Evolutionary conservation across 2,113 vertebrate genomes (phyloP).

Genomic region (Protobothrops mucrosquamatus): DNA sequence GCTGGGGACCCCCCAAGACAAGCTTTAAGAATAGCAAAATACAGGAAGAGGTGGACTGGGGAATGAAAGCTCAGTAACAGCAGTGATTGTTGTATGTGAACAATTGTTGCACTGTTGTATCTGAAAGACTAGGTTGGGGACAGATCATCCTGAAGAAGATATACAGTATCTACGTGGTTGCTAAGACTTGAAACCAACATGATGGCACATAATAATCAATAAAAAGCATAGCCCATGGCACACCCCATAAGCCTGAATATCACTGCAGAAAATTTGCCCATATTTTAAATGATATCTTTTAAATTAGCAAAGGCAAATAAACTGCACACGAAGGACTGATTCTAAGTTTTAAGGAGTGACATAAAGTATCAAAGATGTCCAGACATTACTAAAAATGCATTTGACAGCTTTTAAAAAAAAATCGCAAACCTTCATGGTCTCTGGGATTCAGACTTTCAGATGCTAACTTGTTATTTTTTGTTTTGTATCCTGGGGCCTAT

Average conservation of each 20-base stretch:
- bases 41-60: background rate
- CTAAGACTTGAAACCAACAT: background rate
- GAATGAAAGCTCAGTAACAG: background rate
- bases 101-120: background rate
- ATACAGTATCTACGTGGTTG: background rate
- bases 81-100: background rate
- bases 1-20: background rate
- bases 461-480: constrained; percentile 62
- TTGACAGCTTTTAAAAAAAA: background rate
- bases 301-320: background rate
- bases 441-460: constrained; percentile 68
- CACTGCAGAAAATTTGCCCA: background rate
- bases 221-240: background rate
- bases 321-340: background rate
- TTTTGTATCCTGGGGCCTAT: constrained; percentile 72
- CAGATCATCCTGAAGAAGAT: background rate
- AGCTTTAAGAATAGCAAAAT: background rate
- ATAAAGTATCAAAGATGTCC: background rate
- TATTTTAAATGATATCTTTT: background rate
- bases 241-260: background rate
- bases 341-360: background rate
- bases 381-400: background rate
- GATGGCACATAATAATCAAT: background rate
- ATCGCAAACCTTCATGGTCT: constrained; percentile 53
- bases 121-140: background rate